Evolutionary conservation across 1,140 invertebrate species (phyloP).

Genomic region (Leptestheria dahalacensis): DNA sequence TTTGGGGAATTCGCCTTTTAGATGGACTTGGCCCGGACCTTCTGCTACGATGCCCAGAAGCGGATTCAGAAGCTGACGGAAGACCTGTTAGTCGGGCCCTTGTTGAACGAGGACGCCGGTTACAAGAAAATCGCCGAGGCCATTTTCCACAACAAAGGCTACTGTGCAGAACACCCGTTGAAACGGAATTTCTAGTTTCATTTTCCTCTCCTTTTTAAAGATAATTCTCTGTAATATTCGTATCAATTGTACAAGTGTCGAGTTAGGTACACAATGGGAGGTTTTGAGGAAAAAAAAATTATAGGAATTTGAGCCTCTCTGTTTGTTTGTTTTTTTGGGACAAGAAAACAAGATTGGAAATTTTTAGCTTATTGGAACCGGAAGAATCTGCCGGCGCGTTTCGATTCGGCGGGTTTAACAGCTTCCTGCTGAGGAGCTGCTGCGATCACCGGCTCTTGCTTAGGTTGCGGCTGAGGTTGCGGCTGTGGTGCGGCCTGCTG

Average conservation of each 20-base stretch:
- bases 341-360: neutral
- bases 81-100: slow-evolving; percentile 28
- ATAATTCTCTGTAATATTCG: neutral
- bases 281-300: neutral
- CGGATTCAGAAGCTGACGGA: slow-evolving; percentile 27
- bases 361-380: neutral
- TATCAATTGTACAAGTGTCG: too few relatives aligned
- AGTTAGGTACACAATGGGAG: neutral
- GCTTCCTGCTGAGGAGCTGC: neutral
- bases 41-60: slow-evolving; percentile 32
- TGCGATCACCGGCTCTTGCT: neutral
- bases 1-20: slow-evolving; percentile 26
- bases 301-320: neutral
- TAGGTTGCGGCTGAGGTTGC: neutral
- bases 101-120: slow-evolving; percentile 25
- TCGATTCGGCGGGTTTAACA: neutral
- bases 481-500: too few relatives aligned
- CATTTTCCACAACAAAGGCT: slow-evolving; percentile 37
- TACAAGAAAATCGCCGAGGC: slow-evolving; percentile 30
- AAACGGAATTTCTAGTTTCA: slow-evolving; percentile 42
- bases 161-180: slow-evolving; percentile 45
- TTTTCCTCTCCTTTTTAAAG: too few relatives aligned
- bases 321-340: neutral
- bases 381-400: neutral
- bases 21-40: slow-evolving; percentile 33